These are phyloP conservation scores for Capitulum mitella DNA, from an alignment of 2,888 invertebrate genomes.

Conservation along the genomic window DNA sequence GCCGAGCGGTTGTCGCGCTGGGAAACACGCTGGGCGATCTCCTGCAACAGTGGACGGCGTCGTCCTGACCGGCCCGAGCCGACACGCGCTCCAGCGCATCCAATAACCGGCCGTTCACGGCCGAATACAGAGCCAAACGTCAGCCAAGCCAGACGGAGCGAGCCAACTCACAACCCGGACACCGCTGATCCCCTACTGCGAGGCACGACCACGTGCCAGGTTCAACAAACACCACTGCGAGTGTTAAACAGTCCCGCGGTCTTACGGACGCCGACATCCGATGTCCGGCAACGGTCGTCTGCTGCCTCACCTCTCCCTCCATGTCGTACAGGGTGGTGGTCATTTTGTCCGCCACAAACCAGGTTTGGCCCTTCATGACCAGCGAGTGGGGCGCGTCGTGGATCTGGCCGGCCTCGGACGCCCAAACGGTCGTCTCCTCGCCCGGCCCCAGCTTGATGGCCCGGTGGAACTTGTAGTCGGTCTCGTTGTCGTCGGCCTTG, in stretches of 20 bases:
- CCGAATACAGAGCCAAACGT: no score
- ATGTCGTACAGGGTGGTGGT: constrained; percentile 68
- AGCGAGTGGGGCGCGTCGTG: constrained; percentile 83
- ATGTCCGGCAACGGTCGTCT: background rate
- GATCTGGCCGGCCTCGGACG: constrained; percentile 68
- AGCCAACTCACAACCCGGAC: no score
- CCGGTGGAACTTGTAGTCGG: constrained; percentile 86
- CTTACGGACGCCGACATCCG: background rate
- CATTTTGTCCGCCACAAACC: constrained; percentile 75
- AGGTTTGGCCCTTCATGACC: constrained; percentile 90
- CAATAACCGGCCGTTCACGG: no score
- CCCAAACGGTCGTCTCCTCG: constrained; percentile 76
- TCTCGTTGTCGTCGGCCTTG: constrained; percentile 65
- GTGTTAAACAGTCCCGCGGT: no score
- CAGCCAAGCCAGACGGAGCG: no score
- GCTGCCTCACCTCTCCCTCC: constrained; percentile 60
- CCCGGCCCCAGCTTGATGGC: constrained; percentile 72
- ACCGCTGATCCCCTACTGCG: no score
- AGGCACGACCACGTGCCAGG: no score
- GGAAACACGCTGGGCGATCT: constrained; percentile 2
- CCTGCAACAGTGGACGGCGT: no score
- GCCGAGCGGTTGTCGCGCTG: constrained; percentile 13
- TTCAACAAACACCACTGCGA: no score
- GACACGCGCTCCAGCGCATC: no score
- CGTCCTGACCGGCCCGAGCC: no score